Evolutionary conservation across 2,113 vertebrate species (phyloP), one percentile per base, ranked within the genome.

Genomic region (Engystomops pustulosus): DNA sequence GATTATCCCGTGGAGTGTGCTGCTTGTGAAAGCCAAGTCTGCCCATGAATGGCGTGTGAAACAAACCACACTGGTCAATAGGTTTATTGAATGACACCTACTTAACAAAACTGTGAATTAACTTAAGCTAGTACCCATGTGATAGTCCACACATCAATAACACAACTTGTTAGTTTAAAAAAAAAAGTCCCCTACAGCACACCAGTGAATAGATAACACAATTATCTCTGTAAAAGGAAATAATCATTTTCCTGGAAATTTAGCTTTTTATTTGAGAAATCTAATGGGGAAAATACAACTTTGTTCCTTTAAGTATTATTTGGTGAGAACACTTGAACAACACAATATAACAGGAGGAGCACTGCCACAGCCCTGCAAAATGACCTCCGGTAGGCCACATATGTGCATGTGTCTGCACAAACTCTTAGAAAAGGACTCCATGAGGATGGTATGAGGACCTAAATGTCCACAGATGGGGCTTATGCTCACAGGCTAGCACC

Each of bases 1-100:
- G 77, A 65, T 65, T 27, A 79, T 45, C 41, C 55, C 65, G 23
- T 67, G 58, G 67, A 79, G 77, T 79, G 77, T 65, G 76, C 76
- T 62, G 12, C 34, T 79, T 79, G 76, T 67, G 36, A 79, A 65
- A 65, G 17, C 15, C 51, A 45, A 65, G 25, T 17, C 55, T 65
- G 30, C 14, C 23, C 45, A 45, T 47, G 36, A 79, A 79, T 67
- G 17, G 23, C 41, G 25, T 79, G 74, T 51, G 74, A 51, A 67
- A 60, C 55, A 79, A 62, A 65, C 38, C 77, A 47, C 17, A 27
- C 34, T 60, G 76, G 53, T 60, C 34, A 78, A 36, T 32, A 53
- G 74, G 36, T 38, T 55, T 77, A 77, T 18, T 55, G 49, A 55
- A 77, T 77, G 30, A 77, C 36, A 60, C 55, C 55, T 44, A 79